Percentiles rank a stretch among this genome's conserved stretches.
These are phyloP conservation scores for Catharus bicknelli DNA, from an alignment of 2,113 vertebrate genomes.

Conservation along the genomic window DNA sequence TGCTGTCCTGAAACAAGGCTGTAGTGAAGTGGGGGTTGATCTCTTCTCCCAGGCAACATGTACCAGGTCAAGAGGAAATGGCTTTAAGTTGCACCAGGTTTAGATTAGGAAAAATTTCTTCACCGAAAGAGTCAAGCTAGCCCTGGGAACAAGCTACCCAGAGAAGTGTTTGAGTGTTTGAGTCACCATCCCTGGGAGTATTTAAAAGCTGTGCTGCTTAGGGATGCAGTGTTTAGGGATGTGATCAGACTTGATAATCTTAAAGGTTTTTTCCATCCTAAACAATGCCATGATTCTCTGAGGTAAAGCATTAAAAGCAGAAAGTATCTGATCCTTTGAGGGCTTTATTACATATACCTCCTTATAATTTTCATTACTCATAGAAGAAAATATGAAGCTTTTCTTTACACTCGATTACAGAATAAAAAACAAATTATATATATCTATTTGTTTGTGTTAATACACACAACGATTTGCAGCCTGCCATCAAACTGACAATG, in stretches of 20 bases:
- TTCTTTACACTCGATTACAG: background rate
- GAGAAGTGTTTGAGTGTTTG: background rate
- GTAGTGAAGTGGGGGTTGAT: fast-evolving
- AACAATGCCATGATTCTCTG: background rate
- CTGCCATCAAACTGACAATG: background rate
- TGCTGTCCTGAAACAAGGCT: background rate
- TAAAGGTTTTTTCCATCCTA: background rate
- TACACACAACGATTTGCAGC: background rate
- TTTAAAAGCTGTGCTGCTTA: background rate
- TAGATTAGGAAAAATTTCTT: background rate
- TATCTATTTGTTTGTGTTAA: background rate
- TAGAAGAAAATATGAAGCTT: background rate
- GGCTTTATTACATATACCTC: background rate
- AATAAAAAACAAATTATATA: background rate
- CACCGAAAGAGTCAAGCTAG: background rate
- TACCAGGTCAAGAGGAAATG: background rate
- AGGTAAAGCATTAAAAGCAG: background rate
- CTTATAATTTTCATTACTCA: background rate
- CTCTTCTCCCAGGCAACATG: background rate
- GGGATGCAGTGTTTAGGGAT: background rate
- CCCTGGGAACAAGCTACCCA: background rate
- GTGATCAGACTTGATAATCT: background rate
- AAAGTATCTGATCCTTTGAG: background rate
- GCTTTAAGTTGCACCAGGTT: background rate
- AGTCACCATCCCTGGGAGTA: background rate